Base-by-base conservation (phyloP, 2,113 vertebrate genomes). In the Mohoua ochrocephala region DNA sequence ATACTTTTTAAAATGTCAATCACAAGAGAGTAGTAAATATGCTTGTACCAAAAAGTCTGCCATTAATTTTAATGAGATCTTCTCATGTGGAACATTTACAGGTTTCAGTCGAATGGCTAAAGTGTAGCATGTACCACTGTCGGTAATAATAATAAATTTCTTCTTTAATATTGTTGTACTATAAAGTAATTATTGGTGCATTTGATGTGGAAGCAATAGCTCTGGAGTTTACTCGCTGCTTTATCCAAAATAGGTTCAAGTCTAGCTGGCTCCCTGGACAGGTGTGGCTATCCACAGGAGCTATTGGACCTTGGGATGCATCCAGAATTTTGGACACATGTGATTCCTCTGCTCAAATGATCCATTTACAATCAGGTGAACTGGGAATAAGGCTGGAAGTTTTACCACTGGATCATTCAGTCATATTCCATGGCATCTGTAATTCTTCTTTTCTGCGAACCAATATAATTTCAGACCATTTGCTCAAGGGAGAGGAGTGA, bases 11-110 rank as follows among this genome's bases (percentile, higher is more conserved):
- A 93, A 93, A 82, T 56, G 59, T 39, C 89, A 74, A 18, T 59
- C 73, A 65, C 41, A 59, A 49, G 41, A 70, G 41, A 75, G n/a
- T 31, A 89, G 45, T 92, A 95, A 95, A 84, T 80, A 84, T 45
- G 42, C 9, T 89, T 69, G 45, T 87, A 78, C 53, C 50, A 67
- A 91, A 91, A 95, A 30, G 22, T 44, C 11, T 79, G 17, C 13
- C 11, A 78, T 83, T 94, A 86, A 76, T 92, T 95, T 88, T 92
- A 80, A 92, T 63, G 35, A 56, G 30, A 80, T 91, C 84, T 90
- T 79, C 42, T 92, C 73, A 84, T 42, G 61, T 61, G 69, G 26
- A 92, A 84, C 69, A 59, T 84, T 94, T 81, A 87, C 77, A 95
- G 26, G 49, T 78, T 87, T 89, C 60, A 64, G 16, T 67, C 35